Percentiles rank a stretch among this genome's conserved stretches.
These are phyloP conservation scores for Agrypnia vestita DNA, from an alignment of 1,140 invertebrate genomes.

Conservation along the genomic window DNA sequence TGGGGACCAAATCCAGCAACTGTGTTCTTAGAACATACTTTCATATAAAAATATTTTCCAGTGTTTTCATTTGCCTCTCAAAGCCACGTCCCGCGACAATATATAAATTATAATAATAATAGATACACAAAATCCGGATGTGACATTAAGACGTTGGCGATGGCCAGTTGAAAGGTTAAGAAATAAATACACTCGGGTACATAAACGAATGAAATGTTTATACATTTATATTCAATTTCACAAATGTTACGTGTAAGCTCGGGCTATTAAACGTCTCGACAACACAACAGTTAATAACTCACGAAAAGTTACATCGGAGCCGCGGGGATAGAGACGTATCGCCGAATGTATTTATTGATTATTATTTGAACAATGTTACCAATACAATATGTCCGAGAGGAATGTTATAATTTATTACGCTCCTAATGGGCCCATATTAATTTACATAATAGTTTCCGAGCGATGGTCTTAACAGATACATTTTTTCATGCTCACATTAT, in stretches of 20 bases:
- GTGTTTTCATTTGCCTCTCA: too few species aligned
- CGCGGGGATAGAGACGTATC: constrained; percentile 5
- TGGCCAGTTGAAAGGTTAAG: neutral
- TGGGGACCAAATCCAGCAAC: too few species aligned
- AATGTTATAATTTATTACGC: constrained; percentile 54
- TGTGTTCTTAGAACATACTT: too few species aligned
- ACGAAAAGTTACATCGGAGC: neutral
- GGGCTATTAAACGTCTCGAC: constrained; percentile 9
- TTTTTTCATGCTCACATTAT: constrained; percentile 42
- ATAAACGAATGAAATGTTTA: neutral
- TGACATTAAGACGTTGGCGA: too few species aligned
- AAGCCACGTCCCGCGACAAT: too few species aligned
- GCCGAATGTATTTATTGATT: constrained; percentile 35
- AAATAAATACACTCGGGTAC: neutral
- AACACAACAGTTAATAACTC: constrained; percentile 22
- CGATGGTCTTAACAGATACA: constrained; percentile 55
- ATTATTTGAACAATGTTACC: constrained; percentile 42
- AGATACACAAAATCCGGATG: too few species aligned
- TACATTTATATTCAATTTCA: constrained; percentile 22
- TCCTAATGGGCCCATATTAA: constrained; percentile 56
- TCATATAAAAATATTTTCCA: too few species aligned
- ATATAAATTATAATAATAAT: too few species aligned
- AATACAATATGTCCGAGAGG: constrained; percentile 44
- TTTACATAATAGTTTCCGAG: constrained; percentile 58
- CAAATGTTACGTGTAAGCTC: neutral